phyloP scores from a whole-genome alignment of 2,888 invertebrate genomes.

The Chrysina gloriosa region DNA sequence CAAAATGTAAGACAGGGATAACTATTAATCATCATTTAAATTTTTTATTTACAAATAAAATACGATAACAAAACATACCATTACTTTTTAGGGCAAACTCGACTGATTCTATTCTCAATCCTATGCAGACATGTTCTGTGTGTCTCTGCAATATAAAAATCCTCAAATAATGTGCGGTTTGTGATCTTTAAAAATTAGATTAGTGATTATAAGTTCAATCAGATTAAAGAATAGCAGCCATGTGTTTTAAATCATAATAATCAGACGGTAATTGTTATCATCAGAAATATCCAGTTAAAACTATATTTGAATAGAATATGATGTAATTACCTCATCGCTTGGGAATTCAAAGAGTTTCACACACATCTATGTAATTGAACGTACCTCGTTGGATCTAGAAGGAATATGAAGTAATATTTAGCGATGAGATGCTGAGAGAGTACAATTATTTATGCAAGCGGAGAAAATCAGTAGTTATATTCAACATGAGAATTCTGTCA shows the following conservation, averaged over 20 bases:
- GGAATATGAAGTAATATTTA: not conserved
- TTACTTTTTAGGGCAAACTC: not conserved
- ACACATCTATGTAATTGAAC: not conserved
- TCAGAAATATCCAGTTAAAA: not conserved
- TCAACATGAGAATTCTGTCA: not conserved
- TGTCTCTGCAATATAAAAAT: not conserved
- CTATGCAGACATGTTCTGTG: too few species aligned
- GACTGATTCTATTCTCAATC: too few species aligned
- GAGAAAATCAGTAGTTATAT: not conserved
- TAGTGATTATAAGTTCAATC: not conserved
- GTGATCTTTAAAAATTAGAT: not conserved
- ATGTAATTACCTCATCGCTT: not conserved
- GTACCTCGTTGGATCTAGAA: not conserved
- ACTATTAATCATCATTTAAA: slow-evolving; percentile 9
- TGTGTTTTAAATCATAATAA: not conserved
- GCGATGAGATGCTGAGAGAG: not conserved
- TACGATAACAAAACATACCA: not conserved
- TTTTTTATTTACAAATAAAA: not conserved
- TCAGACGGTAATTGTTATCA: slow-evolving; percentile 16
- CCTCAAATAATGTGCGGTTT: not conserved
- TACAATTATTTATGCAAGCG: not conserved
- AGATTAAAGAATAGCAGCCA: not conserved
- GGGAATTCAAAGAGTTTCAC: not conserved
- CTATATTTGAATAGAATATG: not conserved
- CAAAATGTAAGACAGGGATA: slow-evolving; percentile 12